phyloP scores from a whole-genome alignment of 2,888 invertebrate genomes.

The Macrophya annulata region DNA sequence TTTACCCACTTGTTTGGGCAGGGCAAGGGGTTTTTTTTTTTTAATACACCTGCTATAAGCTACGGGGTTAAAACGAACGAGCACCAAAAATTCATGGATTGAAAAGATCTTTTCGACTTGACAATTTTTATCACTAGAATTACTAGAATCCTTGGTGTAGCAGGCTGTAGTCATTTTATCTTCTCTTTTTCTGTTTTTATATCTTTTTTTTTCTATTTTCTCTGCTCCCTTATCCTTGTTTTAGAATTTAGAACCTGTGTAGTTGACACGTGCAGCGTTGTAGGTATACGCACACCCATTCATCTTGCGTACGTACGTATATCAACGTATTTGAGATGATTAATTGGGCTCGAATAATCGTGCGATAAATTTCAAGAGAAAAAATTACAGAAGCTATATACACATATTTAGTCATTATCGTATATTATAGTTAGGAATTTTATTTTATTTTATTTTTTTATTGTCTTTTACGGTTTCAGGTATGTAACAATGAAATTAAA shows the following conservation, averaged over 20 bases:
- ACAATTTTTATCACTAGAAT: not conserved
- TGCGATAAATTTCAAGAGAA: not conserved
- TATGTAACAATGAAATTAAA: not conserved
- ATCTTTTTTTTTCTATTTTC: not conserved
- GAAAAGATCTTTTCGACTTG: not conserved
- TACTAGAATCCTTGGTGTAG: not conserved
- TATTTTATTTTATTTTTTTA: too few species aligned
- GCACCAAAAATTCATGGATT: not conserved
- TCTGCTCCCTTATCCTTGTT: slow-evolving; percentile 21
- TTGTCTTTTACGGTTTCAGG: not conserved
- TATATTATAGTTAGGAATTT: not conserved
- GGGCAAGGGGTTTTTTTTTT: too few species aligned
- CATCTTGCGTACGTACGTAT: not conserved
- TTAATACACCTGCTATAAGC: too few species aligned
- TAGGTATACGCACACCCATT: not conserved
- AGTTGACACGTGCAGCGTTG: slow-evolving; percentile 32
- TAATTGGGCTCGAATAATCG: not conserved
- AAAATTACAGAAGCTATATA: not conserved
- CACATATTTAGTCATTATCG: not conserved
- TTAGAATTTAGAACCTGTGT: slow-evolving; percentile 27
- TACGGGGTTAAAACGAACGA: not conserved
- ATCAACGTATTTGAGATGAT: not conserved
- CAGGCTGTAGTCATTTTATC: not conserved
- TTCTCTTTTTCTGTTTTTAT: not conserved
- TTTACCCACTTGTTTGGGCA: too few species aligned